Evolutionary conservation across 64 coral and sea anemone genomes (phyloP).

Genomic region (Actinia tenebrosa): DNA sequence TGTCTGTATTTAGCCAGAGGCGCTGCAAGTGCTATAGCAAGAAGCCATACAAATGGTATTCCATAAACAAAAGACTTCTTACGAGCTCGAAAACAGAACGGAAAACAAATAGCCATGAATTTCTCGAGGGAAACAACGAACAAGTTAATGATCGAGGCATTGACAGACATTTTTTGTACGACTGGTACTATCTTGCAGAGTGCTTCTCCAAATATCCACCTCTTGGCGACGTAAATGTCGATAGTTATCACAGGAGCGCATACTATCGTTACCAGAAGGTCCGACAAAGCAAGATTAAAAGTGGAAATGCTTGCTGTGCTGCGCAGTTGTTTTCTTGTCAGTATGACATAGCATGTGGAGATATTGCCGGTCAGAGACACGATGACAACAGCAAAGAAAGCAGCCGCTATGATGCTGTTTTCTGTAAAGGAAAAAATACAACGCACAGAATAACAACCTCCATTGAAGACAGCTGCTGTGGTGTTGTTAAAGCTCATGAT

Average conservation of each 20-base stretch:
- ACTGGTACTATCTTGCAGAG: slow-evolving; percentile 55
- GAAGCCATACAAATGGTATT: slow-evolving; percentile 44
- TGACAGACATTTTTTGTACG: slow-evolving; percentile 38
- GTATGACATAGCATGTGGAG: slow-evolving; percentile 15
- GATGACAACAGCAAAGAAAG: slow-evolving; percentile 23
- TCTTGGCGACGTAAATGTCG: slow-evolving; percentile 44
- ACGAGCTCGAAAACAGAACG: slow-evolving; percentile 25
- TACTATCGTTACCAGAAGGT: slow-evolving; percentile 54
- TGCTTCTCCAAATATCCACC: slow-evolving; percentile 56
- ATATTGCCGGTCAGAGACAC: slow-evolving; percentile 31
- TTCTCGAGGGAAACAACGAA: slow-evolving; percentile 56
- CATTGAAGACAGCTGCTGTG: neutral
- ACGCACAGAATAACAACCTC: neutral
- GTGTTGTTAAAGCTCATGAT: neutral
- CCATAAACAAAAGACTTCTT: slow-evolving; percentile 22
- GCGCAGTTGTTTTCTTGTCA: slow-evolving; percentile 1
- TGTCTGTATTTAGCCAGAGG: neutral
- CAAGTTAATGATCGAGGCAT: slow-evolving; percentile 46
- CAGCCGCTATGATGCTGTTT: neutral
- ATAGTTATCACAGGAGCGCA: slow-evolving; percentile 49
- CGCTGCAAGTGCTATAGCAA: slow-evolving; percentile 5
- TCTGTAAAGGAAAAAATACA: slow-evolving; percentile 30
- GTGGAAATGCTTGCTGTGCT: slow-evolving; percentile 39
- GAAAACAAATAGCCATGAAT: slow-evolving; percentile 65
- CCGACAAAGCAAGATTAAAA: slow-evolving; percentile 56